Base-by-base conservation (phyloP, 2,888 invertebrate genomes). In the Hydropsyche betteni region DNA sequence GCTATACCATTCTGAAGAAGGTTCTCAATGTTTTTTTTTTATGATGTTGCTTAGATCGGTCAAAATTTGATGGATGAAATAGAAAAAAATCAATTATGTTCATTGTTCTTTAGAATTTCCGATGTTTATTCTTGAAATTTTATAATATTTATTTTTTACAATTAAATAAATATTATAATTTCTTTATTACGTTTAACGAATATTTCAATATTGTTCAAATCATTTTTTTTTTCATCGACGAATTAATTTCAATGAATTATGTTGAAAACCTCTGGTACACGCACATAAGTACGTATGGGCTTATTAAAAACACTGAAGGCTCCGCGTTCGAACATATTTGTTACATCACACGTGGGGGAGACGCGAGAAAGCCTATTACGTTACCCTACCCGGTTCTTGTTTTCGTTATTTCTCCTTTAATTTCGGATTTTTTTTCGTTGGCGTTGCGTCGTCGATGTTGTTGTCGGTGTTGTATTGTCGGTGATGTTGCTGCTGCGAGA, bases 341-440 rank as follows among this genome's bases (percentile, higher is more conserved):
- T 64, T 64, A 64, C 64, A 64, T 64, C 64, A 64, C 64, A 64
- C 64, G 64, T 64, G 64, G 64, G 64, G 64, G 64, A 64, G 64
- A 64, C 64, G 64, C 64, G 64, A 36, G 64, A 64, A 64, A 64
- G 64, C 64, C 64, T 64, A 64, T 64, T 64, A 64, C 64, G 64
- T 64, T 64, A 64, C 64, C 64, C 64, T 64, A 64, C 34, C 64
- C 64, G 64, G 64, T 64, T 64, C 64, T 36, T 34, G 64, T 64
- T 64, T 64, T 64, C 64, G 64, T 64, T 64, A 34, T 64, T 64
- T 64, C 64, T 33, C 64, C 64, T 64, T 64, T 64, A 64, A 64
- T 64, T 64, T 64, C 36, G 64, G 24, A 64, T 36, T 34, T 64
- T 33, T 64, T 24, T 64, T 64, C 33, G 44, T 64, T 64, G 24